Evolutionary conservation across 2,113 vertebrate genomes (phyloP).

Genomic region (Climacteris rufus): DNA sequence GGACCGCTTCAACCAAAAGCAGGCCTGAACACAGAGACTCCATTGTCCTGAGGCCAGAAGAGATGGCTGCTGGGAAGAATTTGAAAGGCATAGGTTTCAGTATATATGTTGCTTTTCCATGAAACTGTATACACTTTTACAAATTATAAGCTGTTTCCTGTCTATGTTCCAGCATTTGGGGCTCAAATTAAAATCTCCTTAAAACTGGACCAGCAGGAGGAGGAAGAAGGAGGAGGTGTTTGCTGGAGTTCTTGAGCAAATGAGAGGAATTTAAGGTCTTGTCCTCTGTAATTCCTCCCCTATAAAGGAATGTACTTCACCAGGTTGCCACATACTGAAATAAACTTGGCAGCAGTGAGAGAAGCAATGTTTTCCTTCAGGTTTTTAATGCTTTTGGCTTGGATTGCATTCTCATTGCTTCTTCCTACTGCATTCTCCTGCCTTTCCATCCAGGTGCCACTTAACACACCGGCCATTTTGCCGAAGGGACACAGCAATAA

Average conservation of each 20-base stretch:
- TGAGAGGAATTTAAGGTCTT: conserved; percentile 52
- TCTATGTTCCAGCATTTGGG: conserved; percentile 44
- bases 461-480: conserved; percentile 17
- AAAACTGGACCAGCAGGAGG: conserved; percentile 48
- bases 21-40: conserved; percentile 63
- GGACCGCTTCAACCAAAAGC: background rate
- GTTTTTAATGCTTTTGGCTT: conserved; percentile 47
- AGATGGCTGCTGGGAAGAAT: conserved; percentile 63
- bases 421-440: conserved; percentile 38
- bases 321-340: conserved; percentile 55
- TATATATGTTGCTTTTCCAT: conserved; percentile 62
- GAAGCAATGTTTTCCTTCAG: conserved; percentile 33
- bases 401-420: conserved; percentile 9
- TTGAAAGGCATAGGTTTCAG: conserved; percentile 50
- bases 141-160: conserved; percentile 68
- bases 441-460: conserved; percentile 38
- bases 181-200: conserved; percentile 65
- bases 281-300: conserved; percentile 52
- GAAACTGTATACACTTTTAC: conserved; percentile 43
- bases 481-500: background rate
- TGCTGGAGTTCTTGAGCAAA: conserved; percentile 39
- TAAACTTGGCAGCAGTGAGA: conserved; percentile 34
- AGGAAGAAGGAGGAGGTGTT: conserved; percentile 43
- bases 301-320: conserved; percentile 51
- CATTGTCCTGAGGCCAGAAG: conserved; percentile 70